Base-by-base conservation (phyloP, 2,113 vertebrate genomes). In the Panthera leo region DNA sequence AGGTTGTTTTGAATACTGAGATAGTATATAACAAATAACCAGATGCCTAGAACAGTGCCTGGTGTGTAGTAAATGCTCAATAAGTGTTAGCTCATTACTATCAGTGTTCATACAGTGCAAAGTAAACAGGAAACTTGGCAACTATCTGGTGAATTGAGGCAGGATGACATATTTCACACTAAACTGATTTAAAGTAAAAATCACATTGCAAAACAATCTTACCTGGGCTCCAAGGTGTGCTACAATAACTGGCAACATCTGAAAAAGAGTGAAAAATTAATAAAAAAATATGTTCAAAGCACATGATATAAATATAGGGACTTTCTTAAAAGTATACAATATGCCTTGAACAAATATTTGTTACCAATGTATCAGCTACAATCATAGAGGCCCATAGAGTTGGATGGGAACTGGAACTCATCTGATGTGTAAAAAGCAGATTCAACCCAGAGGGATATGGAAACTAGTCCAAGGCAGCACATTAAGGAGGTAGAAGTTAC, bases 211-310 rank as follows among this genome's bases (percentile, higher is more conserved):
- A 85, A 86, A 76, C 82, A 39, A 91, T 92, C 63, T 95, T 97
- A 98, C 96, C 88, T 96, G 79, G 5, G 96, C 58, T 80, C 83
- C 76, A 79, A 96, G 76, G 85, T 34, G 5, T 68, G 92, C 61
- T 95, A 97, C 25, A 79, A 95, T 97, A 98, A 98, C 53, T 29
- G 97, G 95, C 92, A 98, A 78, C 55, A 98, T 85, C 96, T 97
- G 53, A 88, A 84, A 87, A 91, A n/a, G 39, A 65, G 1, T 75
- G 21, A 88, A 92, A 87, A 84, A 92, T 29, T 84, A 58, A 3
- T 70, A 89, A 91, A 90, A 90, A 90, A 51, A 84, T 36, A 75
- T 76, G 85, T 85, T 91, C 4, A 93, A 95, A 94, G 13, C 34
- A 70, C 9, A 39, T 89, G 45, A 76, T 42, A 61, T 36, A 92